A percentile compares a stretch with the other conserved stretches of the same genome.
Conservation (phyloP, 2,888 invertebrate species). For the Omphaloscelis lunosa region DNA sequence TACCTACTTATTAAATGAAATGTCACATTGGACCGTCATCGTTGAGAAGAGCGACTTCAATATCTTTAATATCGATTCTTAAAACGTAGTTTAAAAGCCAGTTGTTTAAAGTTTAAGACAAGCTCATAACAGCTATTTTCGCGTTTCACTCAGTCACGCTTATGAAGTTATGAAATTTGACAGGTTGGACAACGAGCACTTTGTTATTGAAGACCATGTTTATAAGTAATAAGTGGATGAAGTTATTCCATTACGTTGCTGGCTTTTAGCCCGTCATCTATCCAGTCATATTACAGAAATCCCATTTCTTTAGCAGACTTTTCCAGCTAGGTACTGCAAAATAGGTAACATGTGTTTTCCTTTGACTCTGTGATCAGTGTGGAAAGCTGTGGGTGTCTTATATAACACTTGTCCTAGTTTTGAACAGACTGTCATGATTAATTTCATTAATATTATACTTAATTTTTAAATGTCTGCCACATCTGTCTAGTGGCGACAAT, state of each 20-base stretch:
- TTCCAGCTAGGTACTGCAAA: slow-evolving; percentile 6
- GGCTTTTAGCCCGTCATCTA: slow-evolving; percentile 6
- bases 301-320: slow-evolving; percentile 9
- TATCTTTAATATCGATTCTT: slow-evolving; percentile 16
- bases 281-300: slow-evolving; percentile 9
- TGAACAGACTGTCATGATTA: slow-evolving; percentile 10
- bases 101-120: slow-evolving; percentile 37
- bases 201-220: slow-evolving; percentile 38
- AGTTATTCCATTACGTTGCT: slow-evolving; percentile 20
- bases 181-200: slow-evolving; percentile 35
- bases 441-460: slow-evolving; percentile 11
- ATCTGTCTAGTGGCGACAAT: slow-evolving; percentile 6
- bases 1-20: slow-evolving; percentile 23
- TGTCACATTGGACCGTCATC: slow-evolving; percentile 16
- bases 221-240: slow-evolving; percentile 27
- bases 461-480: slow-evolving; percentile 22
- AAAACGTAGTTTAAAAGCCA: slow-evolving; percentile 21
- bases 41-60: not conserved
- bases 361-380: slow-evolving; percentile 1
- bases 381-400: slow-evolving; percentile 12
- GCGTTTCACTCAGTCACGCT: slow-evolving; percentile 36
- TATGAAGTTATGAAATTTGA: slow-evolving; percentile 31
- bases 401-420: slow-evolving; percentile 42
- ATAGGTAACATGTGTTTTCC: slow-evolving; percentile 15
- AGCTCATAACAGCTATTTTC: slow-evolving; percentile 41